These are phyloP conservation scores for Brachymystax lenok DNA, from an alignment of 2,797 vertebrate genomes.

Conservation along the genomic window DNA sequence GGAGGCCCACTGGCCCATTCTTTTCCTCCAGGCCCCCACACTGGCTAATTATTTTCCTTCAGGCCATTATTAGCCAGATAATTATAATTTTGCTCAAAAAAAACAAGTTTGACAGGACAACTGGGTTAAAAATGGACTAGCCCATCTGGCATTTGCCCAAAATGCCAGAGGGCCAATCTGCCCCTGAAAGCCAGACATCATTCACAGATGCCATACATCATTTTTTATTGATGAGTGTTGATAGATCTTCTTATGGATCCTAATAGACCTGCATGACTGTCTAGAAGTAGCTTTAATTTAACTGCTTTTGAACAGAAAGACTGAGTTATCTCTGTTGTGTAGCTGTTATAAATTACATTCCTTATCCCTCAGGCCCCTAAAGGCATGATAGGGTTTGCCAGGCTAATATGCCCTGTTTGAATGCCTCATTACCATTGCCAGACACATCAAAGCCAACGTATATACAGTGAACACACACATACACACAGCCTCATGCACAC, in stretches of 20 bases:
- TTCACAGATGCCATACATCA: conserved; percentile 5
- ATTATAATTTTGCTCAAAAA: too few relatives aligned
- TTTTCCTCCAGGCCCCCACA: too few relatives aligned
- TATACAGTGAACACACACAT: not conserved
- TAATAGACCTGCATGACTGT: conserved; percentile 17
- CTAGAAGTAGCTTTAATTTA: conserved; percentile 32
- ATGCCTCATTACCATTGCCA: conserved; percentile 13
- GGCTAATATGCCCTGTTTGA: conserved; percentile 9
- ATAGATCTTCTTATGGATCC: not conserved
- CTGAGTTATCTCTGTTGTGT: conserved; percentile 2
- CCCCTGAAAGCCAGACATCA: not conserved
- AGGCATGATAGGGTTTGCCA: not conserved
- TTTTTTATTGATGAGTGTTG: conserved; percentile 17
- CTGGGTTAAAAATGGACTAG: too few relatives aligned
- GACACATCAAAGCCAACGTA: conserved; percentile 41
- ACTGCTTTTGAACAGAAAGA: conserved; percentile 13
- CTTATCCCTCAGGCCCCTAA: not conserved
- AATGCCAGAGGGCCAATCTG: too few relatives aligned
- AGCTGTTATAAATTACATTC: conserved; percentile 40
- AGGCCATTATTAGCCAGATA: too few relatives aligned
- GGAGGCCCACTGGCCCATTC: too few relatives aligned
- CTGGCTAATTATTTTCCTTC: too few relatives aligned
- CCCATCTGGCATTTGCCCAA: too few relatives aligned
- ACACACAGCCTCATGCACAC: conserved; percentile 1
- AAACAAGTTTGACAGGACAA: too few relatives aligned